Percentiles rank a stretch among this genome's conserved stretches.
Conservation (phyloP, 2,797 vertebrate species). For the Dermochelys coriacea region DNA sequence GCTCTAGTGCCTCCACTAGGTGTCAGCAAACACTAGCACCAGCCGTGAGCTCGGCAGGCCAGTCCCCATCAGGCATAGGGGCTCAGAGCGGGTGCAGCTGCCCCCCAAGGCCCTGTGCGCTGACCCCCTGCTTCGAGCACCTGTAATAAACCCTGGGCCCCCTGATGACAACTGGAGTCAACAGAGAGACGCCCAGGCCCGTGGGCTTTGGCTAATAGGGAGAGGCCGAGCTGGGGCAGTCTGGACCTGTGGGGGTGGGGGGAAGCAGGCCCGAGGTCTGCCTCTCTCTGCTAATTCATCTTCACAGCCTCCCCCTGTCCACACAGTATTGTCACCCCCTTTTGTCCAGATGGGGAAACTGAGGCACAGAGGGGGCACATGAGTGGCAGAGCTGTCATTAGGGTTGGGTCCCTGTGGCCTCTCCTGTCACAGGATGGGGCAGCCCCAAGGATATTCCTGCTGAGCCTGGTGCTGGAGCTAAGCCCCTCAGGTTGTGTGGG, state of each 20-base stretch:
- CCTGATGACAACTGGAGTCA: neutral
- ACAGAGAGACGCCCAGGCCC: neutral
- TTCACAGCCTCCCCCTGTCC: no score
- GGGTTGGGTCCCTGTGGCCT: neutral
- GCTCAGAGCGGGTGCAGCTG: neutral
- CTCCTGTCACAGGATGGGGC: neutral
- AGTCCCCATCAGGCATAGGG: neutral
- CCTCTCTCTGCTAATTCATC: no score
- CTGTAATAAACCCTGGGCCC: neutral
- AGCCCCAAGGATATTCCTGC: neutral
- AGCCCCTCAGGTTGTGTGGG: neutral
- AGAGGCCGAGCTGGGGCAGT: neutral
- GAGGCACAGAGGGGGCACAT: neutral
- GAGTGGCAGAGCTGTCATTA: neutral
- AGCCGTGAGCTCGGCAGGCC: neutral
- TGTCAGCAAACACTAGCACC: slow-evolving; percentile 39
- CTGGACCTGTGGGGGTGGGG: no score
- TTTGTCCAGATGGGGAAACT: neutral
- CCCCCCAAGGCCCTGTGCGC: neutral
- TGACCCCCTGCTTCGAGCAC: neutral
- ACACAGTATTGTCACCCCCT: neutral
- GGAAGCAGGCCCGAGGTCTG: no score
- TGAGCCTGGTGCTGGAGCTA: neutral
- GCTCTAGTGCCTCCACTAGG: neutral
- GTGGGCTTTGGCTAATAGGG: neutral